Evolutionary conservation across 2,113 vertebrate genomes (phyloP), one percentile per base, ranked within the genome.

Genomic region (Triplophysa tibetana): DNA sequence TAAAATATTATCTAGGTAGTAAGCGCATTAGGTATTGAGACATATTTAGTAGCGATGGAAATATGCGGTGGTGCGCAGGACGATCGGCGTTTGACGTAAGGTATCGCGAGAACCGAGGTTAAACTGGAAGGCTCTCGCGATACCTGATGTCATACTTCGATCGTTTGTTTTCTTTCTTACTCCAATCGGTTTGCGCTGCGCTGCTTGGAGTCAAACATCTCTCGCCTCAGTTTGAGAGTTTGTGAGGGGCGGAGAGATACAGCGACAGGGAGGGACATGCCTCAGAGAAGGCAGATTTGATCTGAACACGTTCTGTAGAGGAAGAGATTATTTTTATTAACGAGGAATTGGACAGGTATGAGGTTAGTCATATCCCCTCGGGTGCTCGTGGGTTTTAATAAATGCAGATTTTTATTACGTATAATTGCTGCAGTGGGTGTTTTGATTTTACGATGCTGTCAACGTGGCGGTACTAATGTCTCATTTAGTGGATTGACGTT

Each of bases 291-390:
- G 61, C 14, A 13, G 61, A 24, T 24, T 3, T 24, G 60, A 24
- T 24, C 2, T 63, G 9, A 63, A 29, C 26, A 5, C 13, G 17
- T 10, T 14, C 33, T 38, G 33, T 38, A 38, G 74, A 52, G 61
- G 43, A 76, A 63, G 24, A 50, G 2, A 65, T 38, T 10, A 54
- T 65, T 2, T 76, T 76, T 65, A 76, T 65, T 65, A 33, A 65
- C 12, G 26, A 7, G 24, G 62, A 77, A 16, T 54, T 77, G 26
- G 43, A 26, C 45, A 38, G 74, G 62, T 64, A 52, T 33, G 62
- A 77, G 75, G 24, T 76, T 77, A 77, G 75, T 77, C 61, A 77
- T 65, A 24, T 65, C 41, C 65, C 60, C 62, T 52, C 45, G 9
- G 74, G 43, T 75, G 16, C 24, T 75, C 19, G 24, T 23, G 6